Conservation (phyloP, 2,797 vertebrate genomes). For the Lates japonicus region DNA sequence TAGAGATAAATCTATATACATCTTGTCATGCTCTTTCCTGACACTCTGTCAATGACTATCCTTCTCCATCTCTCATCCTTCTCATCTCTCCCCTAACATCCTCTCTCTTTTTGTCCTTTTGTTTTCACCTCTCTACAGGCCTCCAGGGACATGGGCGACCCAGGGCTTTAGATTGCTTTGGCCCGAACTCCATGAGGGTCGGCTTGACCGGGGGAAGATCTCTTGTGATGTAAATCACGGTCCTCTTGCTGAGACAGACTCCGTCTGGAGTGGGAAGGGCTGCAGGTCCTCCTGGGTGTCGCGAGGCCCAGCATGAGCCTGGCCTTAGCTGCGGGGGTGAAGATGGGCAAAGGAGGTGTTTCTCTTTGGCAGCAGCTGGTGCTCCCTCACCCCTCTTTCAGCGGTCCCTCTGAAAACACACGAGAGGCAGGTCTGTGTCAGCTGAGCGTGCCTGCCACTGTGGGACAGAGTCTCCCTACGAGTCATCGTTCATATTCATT, state of each 20-base stretch:
- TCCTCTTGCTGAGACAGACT: constrained; percentile 83
- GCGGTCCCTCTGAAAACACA: constrained; percentile 88
- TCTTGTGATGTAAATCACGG: constrained; percentile 86
- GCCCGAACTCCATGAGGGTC: constrained; percentile 86
- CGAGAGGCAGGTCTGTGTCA: constrained; percentile 91
- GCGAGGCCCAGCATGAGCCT: constrained; percentile 88
- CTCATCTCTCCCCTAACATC: constrained; percentile 49
- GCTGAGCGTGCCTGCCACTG: constrained; percentile 87
- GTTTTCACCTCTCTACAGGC: constrained; percentile 88
- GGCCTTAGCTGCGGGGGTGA: constrained; percentile 88
- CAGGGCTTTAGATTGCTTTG: constrained; percentile 86
- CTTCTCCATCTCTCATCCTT: constrained; percentile 51
- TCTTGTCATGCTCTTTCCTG: constrained; percentile 51
- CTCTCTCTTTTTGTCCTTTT: constrained; percentile 22
- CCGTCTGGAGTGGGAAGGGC: constrained; percentile 75
- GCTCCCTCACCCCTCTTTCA: constrained; percentile 89
- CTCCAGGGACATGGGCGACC: constrained; percentile 93
- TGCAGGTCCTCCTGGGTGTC: constrained; percentile 80
- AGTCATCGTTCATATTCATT: constrained; percentile 85
- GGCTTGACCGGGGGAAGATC: constrained; percentile 92
- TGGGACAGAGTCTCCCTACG: constrained; percentile 88
- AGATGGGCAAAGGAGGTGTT: constrained; percentile 90
- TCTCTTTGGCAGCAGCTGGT: constrained; percentile 92
- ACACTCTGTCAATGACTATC: constrained; percentile 47
- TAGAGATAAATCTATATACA: constrained; percentile 65